Evolutionary conservation across 2,113 vertebrate species (phyloP), one percentile per base, ranked within the genome.

Genomic region (Scomber scombrus): DNA sequence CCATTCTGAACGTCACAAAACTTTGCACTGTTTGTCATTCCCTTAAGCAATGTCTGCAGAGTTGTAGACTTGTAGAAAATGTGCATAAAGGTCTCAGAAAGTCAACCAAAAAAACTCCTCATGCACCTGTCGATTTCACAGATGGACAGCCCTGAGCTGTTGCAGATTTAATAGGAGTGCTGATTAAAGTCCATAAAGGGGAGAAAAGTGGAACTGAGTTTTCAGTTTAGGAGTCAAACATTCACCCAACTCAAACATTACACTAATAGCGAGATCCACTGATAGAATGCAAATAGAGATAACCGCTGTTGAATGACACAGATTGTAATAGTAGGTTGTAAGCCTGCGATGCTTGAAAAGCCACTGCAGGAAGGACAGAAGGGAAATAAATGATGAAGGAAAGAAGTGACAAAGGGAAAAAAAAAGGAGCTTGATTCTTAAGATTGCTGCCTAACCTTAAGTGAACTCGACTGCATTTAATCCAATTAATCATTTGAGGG

Each of bases 401-500:
- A 47, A 7, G 31, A 55, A 31, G 23, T 52, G 29, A 62, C 4
- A 56, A 56, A 14, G 19, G 18, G n/a, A n/a, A n/a, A n/a, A n/a
- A n/a, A 21, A 70, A 81, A 8, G 19, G 47, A 63, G 43, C 56
- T 13, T 3, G 31, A 72, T 72, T 34, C 46, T 66, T 43, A 72
- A 78, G 43, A 75, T 18, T 18, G 9, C 55, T 31, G 34, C 69
- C 16, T 79, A 3, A 40, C 68, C 63, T 65, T 56, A 47, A 87
- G 84, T 62, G 18, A 80, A 58, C 61, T 58, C 4, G 2, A 65
- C 66, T 75, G 43, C 64, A 60, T 66, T 82, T 45, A 76, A 78
- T 80, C 50, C 50, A 71, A 58, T 85, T 46, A 61, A 75, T 90
- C 75, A 74, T 68, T 73, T 34, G 51, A 54, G 46, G 43, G 61